A percentile compares a stretch with the other conserved stretches of the same genome.
These are phyloP conservation scores for Agonum fuliginosum DNA, from an alignment of 2,888 invertebrate genomes.

Conservation along the genomic window DNA sequence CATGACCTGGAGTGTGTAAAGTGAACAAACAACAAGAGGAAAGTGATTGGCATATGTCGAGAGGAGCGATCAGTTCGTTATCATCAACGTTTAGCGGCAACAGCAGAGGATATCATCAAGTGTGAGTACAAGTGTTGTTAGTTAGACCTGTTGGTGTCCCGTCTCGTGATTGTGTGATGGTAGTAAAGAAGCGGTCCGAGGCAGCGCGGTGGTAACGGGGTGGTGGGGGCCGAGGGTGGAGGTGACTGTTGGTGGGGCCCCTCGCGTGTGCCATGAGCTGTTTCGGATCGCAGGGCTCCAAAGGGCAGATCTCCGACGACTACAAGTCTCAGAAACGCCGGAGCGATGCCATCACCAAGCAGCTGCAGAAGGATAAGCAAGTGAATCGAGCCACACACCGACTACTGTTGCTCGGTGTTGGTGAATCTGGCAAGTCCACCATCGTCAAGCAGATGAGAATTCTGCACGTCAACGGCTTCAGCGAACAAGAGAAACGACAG, in stretches of 20 bases:
- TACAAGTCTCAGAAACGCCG: conserved; percentile 94
- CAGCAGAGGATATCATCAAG: conserved; percentile 32
- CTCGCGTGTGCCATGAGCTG: conserved; percentile 94
- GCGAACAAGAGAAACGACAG: conserved; percentile 96
- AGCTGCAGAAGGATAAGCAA: conserved; percentile 98
- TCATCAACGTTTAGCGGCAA: conserved; percentile 45
- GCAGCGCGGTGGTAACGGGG: conserved; percentile 51
- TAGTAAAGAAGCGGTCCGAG: conserved; percentile 38
- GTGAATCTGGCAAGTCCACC: conserved; percentile 99
- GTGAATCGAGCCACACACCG: conserved; percentile 98
- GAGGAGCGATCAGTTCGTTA: conserved; percentile 48
- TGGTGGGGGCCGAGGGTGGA: conserved; percentile 75
- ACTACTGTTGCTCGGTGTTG: conserved; percentile 96
- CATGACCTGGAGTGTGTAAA: conserved; percentile 60
- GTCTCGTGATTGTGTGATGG: conserved; percentile 34
- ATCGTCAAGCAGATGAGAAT: conserved; percentile 99
- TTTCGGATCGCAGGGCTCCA: conserved; percentile 77
- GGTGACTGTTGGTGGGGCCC: conserved; percentile 77
- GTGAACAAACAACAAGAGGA: conserved; percentile 49
- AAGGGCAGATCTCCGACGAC: conserved; percentile 80
- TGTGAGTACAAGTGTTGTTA: conserved; percentile 38
- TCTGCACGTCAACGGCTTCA: conserved; percentile 99
- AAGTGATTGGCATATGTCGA: conserved; percentile 60
- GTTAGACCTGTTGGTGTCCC: conserved; percentile 12
- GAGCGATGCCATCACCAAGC: conserved; percentile 99